Base-by-base conservation (phyloP, 2,113 vertebrate species). In the Panurus biarmicus region DNA sequence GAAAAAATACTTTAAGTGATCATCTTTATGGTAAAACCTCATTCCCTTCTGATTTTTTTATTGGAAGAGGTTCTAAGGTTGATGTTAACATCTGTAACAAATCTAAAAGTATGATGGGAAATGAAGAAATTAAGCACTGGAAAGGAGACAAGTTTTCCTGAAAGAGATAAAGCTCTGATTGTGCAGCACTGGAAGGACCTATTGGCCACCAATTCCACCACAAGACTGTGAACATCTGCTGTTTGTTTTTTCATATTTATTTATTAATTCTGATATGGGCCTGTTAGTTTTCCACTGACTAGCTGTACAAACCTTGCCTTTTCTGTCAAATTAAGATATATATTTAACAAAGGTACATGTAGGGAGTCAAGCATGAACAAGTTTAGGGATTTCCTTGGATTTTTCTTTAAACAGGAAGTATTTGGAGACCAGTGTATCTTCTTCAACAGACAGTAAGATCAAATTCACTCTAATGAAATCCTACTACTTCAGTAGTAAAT, bases 331-430 rank as follows among this genome's bases (percentile, higher is more conserved):
- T 58, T 53, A 72, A 40, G 36, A 2, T 28, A 25, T 21, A 22
- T 44, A 45, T n/a, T 40, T 57, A 65, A 13, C 65, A 69, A 62
- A 85, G 14, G 13, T 36, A 4, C 12, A 17, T 22, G 8, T 12
- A 56, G 7, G 10, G 31, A 80, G 6, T 45, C 31, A 72, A 65
- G 3, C 0, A 0, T 61, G 40, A 73, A 60, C 26, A 22, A 65
- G 11, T 40, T 48, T 10, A 65, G 28, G 45, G 45, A 44, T 77
- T 85, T 74, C 78, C 64, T 47, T 65, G 53, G 9, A 29, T 72
- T 58, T 56, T 6, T 51, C 73, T 79, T 76, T 57, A 69, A 80
- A 17, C 7, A 28, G 50, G 23, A 79, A 67, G 10, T 29, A 26
- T 76, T 83, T 73, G 10, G 1, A 5, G n/a, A 58, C 9, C 18